These are phyloP conservation scores for Drosophila oshimai DNA, from an alignment of 1,140 invertebrate species.

Conservation along the genomic window DNA sequence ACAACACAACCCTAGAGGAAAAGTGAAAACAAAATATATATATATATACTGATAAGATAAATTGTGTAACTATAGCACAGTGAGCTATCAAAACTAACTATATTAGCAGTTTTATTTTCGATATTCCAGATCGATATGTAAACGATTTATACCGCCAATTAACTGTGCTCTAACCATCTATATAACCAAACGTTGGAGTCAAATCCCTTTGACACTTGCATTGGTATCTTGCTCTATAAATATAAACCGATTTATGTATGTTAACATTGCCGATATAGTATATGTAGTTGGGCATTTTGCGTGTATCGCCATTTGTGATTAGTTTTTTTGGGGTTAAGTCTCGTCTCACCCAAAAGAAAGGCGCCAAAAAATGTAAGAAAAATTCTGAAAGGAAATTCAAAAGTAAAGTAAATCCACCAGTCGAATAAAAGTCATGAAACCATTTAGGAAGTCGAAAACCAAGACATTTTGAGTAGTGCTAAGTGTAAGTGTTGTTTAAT, in stretches of 20 bases:
- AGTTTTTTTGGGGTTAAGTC: constrained; percentile 54
- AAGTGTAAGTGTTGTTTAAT: constrained; percentile 55
- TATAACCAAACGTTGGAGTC: constrained; percentile 29
- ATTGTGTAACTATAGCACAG: constrained; percentile 46
- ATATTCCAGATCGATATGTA: constrained; percentile 56
- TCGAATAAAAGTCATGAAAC: background rate
- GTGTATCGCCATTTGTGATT: constrained; percentile 69
- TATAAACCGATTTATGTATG: constrained; percentile 48
- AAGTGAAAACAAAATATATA: constrained; percentile 13
- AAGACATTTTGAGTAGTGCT: constrained; percentile 48
- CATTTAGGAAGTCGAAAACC: constrained; percentile 15
- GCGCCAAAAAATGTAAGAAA: constrained; percentile 27
- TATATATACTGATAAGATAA: constrained; percentile 43
- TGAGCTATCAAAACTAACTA: constrained; percentile 50
- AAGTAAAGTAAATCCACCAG: constrained; percentile 30
- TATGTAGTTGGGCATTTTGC: constrained; percentile 52
- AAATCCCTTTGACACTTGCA: constrained; percentile 14
- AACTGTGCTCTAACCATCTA: constrained; percentile 68
- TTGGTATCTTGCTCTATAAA: constrained; percentile 36
- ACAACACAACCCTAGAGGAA: background rate
- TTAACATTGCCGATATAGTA: constrained; percentile 49
- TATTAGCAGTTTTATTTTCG: constrained; percentile 53
- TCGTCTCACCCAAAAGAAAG: constrained; percentile 35
- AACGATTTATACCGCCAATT: constrained; percentile 79
- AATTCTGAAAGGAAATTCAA: constrained; percentile 14